Percentiles rank a stretch among this genome's conserved stretches.
Conservation (phyloP, 2,113 vertebrate species). For the Chlorodrepanis virens region DNA sequence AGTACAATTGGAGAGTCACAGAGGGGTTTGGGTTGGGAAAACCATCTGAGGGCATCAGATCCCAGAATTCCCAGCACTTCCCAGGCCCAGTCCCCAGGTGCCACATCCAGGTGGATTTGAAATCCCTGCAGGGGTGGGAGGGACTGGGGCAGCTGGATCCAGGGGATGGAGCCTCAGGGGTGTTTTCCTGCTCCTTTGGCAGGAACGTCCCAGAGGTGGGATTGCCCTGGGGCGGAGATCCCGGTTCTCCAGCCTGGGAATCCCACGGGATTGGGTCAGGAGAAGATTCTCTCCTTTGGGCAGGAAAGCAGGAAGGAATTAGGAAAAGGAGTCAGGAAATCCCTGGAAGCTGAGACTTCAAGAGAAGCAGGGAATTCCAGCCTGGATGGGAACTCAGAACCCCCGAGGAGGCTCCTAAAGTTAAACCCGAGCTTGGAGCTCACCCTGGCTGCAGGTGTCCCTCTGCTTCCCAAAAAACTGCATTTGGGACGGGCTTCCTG, state of each 20-base stretch:
- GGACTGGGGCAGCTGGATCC: not conserved
- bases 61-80: not conserved
- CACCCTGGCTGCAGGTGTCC: no score
- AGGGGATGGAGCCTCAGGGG: not conserved
- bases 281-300: not conserved
- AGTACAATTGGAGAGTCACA: fast-evolving
- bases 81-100: not conserved
- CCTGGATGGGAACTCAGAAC: not conserved
- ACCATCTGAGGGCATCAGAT: fast-evolving
- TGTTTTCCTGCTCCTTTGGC: not conserved
- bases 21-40: not conserved
- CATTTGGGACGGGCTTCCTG: not conserved
- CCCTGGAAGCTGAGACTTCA: not conserved
- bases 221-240: fast-evolving
- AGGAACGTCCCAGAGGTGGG: not conserved
- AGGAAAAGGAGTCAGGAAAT: not conserved
- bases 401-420: fast-evolving
- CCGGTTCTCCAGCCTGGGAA: fast-evolving
- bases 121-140: not conserved
- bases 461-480: fast-evolving
- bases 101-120: not conserved
- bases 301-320: not conserved
- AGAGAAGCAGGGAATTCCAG: not conserved
- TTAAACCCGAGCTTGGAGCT: not conserved
- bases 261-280: fast-evolving